Evolutionary conservation across 2,113 vertebrate genomes (phyloP).

Genomic region (Semnornis frantzii): DNA sequence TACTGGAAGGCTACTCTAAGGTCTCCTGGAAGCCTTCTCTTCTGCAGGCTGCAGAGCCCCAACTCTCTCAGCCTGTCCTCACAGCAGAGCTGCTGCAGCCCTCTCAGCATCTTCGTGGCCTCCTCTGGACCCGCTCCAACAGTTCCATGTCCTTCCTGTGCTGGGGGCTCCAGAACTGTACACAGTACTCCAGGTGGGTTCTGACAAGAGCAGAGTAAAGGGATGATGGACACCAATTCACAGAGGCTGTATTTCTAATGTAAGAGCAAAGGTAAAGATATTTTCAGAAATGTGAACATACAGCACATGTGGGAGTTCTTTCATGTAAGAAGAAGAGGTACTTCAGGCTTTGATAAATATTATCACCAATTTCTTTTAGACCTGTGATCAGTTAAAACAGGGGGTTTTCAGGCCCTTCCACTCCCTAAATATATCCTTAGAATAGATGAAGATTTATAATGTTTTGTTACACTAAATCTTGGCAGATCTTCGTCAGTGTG

Average conservation of each 20-base stretch:
- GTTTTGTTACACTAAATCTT: neutral
- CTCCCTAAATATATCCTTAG: neutral
- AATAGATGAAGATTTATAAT: neutral
- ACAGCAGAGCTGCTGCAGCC: too few species aligned
- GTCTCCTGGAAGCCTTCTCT: too few species aligned
- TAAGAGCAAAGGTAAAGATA: neutral
- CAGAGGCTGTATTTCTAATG: neutral
- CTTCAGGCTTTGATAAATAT: neutral
- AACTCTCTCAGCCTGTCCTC: too few species aligned
- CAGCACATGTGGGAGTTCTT: neutral
- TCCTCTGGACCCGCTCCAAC: too few species aligned
- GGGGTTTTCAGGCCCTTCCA: neutral
- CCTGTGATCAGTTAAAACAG: neutral
- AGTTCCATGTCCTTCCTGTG: too few species aligned
- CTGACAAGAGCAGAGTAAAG: too few species aligned
- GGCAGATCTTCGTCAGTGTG: neutral
- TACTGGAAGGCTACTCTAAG: too few species aligned
- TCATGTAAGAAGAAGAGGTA: neutral
- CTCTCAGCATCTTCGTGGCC: too few species aligned
- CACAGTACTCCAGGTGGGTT: too few species aligned
- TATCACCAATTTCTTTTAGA: neutral
- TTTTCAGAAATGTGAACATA: neutral
- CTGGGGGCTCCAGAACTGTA: too few species aligned
- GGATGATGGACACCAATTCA: neutral
- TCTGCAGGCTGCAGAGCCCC: too few species aligned